phyloP scores from a whole-genome alignment of 2,113 vertebrate species.

The Dunckerocampus dactyliophorus region DNA sequence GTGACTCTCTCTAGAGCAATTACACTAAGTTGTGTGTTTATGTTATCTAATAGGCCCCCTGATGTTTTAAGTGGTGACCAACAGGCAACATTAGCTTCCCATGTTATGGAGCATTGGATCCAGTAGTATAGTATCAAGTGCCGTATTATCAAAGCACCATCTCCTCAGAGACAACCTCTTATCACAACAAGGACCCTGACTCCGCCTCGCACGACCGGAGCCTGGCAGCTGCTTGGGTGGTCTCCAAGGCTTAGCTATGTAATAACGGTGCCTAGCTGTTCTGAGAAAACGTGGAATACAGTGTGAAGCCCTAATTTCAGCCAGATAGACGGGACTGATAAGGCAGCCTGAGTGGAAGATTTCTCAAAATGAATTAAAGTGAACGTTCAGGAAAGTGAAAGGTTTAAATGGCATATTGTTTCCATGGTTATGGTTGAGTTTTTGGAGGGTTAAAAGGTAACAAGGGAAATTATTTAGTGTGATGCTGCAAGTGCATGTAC shows the following conservation, averaged over 20 bases:
- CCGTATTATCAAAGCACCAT: constrained; percentile 52
- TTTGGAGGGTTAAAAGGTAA: too few relatives aligned
- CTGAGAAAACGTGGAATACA: constrained; percentile 65
- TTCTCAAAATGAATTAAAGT: constrained; percentile 18
- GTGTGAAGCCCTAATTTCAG: constrained; percentile 64
- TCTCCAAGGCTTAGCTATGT: constrained; percentile 52
- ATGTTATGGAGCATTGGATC: constrained; percentile 40
- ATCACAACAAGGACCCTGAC: constrained; percentile 54
- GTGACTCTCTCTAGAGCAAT: constrained; percentile 65
- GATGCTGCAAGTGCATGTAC: too few relatives aligned
- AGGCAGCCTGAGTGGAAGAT: constrained; percentile 14
- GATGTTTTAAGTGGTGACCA: constrained; percentile 33
- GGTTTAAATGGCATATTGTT: constrained; percentile 1
- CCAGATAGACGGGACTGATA: constrained; percentile 54
- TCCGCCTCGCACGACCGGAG: constrained; percentile 52
- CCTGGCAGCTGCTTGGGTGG: constrained; percentile 65
- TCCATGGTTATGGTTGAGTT: too few relatives aligned
- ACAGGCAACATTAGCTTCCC: constrained; percentile 30
- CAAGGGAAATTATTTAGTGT: too few relatives aligned
- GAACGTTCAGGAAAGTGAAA: constrained; percentile 10
- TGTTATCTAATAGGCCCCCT: constrained; percentile 63
- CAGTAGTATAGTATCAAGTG: constrained; percentile 35
- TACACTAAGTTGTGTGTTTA: constrained; percentile 71
- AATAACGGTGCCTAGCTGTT: constrained; percentile 57
- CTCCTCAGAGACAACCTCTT: constrained; percentile 50